These are phyloP conservation scores for Psittacula cyanocephala DNA, from an alignment of 2,113 vertebrate species.

Conservation along the genomic window DNA sequence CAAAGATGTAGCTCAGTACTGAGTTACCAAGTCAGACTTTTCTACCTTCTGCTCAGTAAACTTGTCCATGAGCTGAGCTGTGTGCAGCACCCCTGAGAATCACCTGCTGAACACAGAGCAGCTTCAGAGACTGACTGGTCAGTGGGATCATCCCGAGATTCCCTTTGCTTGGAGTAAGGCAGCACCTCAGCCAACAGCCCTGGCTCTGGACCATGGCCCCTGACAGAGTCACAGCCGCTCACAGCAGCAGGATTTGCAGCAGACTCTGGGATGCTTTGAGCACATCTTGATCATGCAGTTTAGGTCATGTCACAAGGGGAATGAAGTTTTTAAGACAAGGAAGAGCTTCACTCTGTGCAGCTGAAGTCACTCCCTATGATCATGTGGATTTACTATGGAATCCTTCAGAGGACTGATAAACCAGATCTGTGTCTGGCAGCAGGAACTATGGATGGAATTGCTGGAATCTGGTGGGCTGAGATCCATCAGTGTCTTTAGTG, in stretches of 20 bases:
- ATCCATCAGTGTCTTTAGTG: not conserved
- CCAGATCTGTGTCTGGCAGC: not conserved
- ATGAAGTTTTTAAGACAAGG: not conserved
- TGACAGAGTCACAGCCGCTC: not conserved
- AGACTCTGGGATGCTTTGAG: not conserved
- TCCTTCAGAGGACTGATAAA: not conserved
- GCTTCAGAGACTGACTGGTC: fast-evolving
- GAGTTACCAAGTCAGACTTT: not conserved
- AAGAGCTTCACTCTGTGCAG: not conserved
- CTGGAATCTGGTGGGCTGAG: not conserved
- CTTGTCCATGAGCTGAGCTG: not conserved
- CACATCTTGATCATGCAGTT: fast-evolving
- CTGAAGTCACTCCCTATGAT: not conserved
- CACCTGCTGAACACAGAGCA: not conserved
- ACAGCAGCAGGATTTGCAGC: not conserved
- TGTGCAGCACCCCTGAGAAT: not conserved
- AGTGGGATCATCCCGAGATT: not conserved
- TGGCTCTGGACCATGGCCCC: not conserved
- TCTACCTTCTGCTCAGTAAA: not conserved
- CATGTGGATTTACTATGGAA: not conserved
- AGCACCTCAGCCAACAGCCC: not conserved
- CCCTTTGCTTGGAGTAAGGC: not conserved
- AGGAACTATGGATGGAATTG: not conserved
- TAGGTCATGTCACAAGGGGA: not conserved
- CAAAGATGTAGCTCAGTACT: not conserved